These are phyloP conservation scores for Drosophila bipectinata DNA, from an alignment of 1,140 invertebrate species.

Conservation along the genomic window DNA sequence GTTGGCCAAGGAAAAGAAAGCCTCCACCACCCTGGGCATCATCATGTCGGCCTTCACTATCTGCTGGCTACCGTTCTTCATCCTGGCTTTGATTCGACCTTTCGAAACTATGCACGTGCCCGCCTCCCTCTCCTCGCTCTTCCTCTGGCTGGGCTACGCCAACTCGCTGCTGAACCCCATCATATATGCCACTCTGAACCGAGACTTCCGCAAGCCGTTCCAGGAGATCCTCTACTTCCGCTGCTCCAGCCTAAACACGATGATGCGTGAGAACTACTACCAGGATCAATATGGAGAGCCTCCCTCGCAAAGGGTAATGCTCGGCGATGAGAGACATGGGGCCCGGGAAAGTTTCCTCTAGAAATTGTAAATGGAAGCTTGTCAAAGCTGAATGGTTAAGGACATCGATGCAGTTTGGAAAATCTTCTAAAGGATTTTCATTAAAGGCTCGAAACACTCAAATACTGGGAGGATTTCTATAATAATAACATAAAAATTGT, in stretches of 20 bases:
- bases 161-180: slow-evolving; percentile 97
- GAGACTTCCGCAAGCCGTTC: slow-evolving; percentile 96
- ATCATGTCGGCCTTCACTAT: slow-evolving; percentile 98
- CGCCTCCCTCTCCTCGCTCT: slow-evolving; percentile 89
- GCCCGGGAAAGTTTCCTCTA: slow-evolving; percentile 83
- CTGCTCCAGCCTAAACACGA: slow-evolving; percentile 93
- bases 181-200: slow-evolving; percentile 96
- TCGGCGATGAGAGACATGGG: slow-evolving; percentile 81
- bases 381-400: neutral
- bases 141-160: slow-evolving; percentile 96
- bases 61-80: slow-evolving; percentile 99
- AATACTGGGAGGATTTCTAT: neutral
- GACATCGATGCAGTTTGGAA: neutral
- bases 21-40: slow-evolving; percentile 97
- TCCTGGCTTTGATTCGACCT: slow-evolving; percentile 93
- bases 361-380: slow-evolving; percentile 8
- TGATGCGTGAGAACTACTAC: slow-evolving; percentile 96
- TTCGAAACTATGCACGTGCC: slow-evolving; percentile 89
- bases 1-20: slow-evolving; percentile 95
- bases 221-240: slow-evolving; percentile 95
- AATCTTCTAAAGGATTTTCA: neutral
- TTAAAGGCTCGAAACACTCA: slow-evolving; percentile 1
- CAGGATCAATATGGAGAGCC: slow-evolving; percentile 95
- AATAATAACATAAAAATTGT: too few relatives aligned
- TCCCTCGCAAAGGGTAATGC: slow-evolving; percentile 82